Percentiles rank a stretch among this genome's conserved stretches.
These are phyloP conservation scores for Gastracanthus pulcherrimus DNA, from an alignment of 2,888 invertebrate genomes.

Conservation along the genomic window DNA sequence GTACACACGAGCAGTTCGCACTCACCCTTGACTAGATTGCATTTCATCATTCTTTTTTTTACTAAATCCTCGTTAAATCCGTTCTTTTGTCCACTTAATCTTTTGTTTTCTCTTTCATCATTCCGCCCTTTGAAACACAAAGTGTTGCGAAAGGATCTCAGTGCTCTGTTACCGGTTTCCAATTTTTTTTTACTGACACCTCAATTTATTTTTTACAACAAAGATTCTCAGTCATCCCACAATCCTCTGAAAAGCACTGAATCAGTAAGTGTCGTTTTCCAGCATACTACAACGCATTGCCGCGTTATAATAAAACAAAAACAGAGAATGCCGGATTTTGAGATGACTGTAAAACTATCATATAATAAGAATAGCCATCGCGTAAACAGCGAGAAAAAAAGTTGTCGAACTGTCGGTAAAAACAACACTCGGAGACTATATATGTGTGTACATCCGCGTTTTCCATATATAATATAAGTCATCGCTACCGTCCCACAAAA, in stretches of 20 bases:
- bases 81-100: not conserved
- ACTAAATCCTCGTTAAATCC: slow-evolving; percentile 12
- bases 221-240: slow-evolving; percentile 44
- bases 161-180: slow-evolving; percentile 13
- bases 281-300: not conserved
- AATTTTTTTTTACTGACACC: slow-evolving; percentile 40
- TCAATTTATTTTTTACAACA: slow-evolving; percentile 44
- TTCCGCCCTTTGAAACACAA: slow-evolving; percentile 31
- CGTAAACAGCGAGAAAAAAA: slow-evolving; percentile 35
- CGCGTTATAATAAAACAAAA: slow-evolving; percentile 30
- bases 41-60: slow-evolving; percentile 62
- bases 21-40: slow-evolving; percentile 75
- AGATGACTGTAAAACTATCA: slow-evolving; percentile 45
- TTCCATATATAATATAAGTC: slow-evolving; percentile 42
- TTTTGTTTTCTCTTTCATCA: slow-evolving; percentile 40
- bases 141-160: slow-evolving; percentile 24
- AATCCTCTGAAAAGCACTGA: slow-evolving; percentile 33
- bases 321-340: slow-evolving; percentile 36
- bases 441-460: slow-evolving; percentile 44
- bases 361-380: slow-evolving; percentile 27
- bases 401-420: slow-evolving; percentile 50
- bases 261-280: not conserved
- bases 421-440: slow-evolving; percentile 45
- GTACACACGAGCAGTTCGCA: slow-evolving; percentile 60
- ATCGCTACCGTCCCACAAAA: slow-evolving; percentile 39